Evolutionary conservation across 2,888 invertebrate species (phyloP).

Genomic region (Andrena fulva): DNA sequence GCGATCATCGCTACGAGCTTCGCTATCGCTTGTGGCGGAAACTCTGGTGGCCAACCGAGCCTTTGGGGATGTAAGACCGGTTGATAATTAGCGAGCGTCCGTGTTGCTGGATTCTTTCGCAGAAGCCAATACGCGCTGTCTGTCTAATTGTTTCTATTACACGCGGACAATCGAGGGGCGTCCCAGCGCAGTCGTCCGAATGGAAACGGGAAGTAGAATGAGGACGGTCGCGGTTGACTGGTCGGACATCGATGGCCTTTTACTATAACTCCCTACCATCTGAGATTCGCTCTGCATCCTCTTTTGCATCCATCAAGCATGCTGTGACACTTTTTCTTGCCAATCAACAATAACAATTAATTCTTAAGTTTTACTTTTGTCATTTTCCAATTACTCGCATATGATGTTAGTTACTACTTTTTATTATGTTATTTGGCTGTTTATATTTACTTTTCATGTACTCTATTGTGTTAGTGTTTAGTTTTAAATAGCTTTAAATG

Average conservation of each 20-base stretch:
- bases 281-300: too few relatives aligned
- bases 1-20: slow-evolving; percentile 44
- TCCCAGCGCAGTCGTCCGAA: slow-evolving; percentile 44
- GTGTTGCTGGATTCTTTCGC: slow-evolving; percentile 68
- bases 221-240: not conserved
- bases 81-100: slow-evolving; percentile 78
- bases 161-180: slow-evolving; percentile 55
- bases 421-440: too few relatives aligned
- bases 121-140: slow-evolving; percentile 38
- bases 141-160: slow-evolving; percentile 70
- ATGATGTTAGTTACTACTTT: too few relatives aligned
- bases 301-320: too few relatives aligned
- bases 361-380: too few relatives aligned
- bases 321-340: too few relatives aligned
- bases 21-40: slow-evolving; percentile 64
- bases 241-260: not conserved
- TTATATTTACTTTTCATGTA: too few relatives aligned
- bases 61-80: slow-evolving; percentile 65
- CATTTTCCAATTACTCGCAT: too few relatives aligned
- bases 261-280: too few relatives aligned
- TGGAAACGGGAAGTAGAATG: slow-evolving; percentile 11
- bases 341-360: too few relatives aligned
- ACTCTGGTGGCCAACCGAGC: slow-evolving; percentile 26
- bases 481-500: too few relatives aligned
- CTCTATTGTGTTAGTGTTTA: too few relatives aligned